These are phyloP conservation scores for Gymnodraco acuticeps DNA, from an alignment of 2,797 vertebrate genomes.

Conservation along the genomic window DNA sequence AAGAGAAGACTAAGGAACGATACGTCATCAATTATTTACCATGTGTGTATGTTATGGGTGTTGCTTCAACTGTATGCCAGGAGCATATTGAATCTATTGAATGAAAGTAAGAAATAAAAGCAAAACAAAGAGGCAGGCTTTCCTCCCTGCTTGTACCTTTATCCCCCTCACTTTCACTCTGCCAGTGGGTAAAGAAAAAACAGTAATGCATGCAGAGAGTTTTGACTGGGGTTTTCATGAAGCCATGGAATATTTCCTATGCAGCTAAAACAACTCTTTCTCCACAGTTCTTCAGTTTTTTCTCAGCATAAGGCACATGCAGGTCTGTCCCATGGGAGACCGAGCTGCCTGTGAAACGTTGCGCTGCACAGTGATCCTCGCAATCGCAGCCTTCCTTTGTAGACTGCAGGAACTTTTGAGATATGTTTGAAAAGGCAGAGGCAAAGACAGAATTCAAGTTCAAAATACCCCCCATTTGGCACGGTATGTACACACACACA, in stretches of 20 bases:
- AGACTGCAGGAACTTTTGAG: constrained; percentile 51
- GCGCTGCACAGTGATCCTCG: constrained; percentile 29
- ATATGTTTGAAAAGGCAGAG: constrained; percentile 53
- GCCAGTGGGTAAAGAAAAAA: background rate
- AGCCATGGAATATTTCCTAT: background rate
- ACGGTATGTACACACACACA: constrained; percentile 24
- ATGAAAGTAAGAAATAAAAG: background rate
- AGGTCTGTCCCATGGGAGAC: constrained; percentile 8
- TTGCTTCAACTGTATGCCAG: background rate
- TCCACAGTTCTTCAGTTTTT: background rate
- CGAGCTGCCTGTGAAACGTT: constrained; percentile 43
- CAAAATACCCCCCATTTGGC: constrained; percentile 57
- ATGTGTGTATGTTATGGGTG: constrained; percentile 16
- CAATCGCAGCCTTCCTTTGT: constrained; percentile 39
- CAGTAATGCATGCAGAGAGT: background rate
- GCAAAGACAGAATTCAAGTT: constrained; percentile 51
- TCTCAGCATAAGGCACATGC: background rate
- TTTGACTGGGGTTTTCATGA: constrained; percentile 4
- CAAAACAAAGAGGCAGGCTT: constrained; percentile 1
- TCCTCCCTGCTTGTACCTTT: background rate
- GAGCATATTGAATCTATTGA: background rate
- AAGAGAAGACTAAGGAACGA: constrained; percentile 7
- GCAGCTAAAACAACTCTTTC: background rate
- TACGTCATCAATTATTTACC: constrained; percentile 35
- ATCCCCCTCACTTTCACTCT: background rate